Evolutionary conservation across 2,797 vertebrate species (phyloP).

Genomic region (Pristis pectinata): DNA sequence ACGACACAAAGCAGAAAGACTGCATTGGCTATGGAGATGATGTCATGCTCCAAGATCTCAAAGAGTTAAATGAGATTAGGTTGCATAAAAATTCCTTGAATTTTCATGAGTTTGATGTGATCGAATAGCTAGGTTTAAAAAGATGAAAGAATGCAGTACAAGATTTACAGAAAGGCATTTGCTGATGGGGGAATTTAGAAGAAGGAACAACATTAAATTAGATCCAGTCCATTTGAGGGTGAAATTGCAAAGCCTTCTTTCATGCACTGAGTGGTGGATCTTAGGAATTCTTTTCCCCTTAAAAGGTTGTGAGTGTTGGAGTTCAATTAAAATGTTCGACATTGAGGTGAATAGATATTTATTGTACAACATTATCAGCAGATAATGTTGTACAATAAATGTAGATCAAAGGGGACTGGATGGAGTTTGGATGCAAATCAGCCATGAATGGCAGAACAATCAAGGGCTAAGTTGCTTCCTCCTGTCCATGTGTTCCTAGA

Average conservation of each 20-base stretch:
- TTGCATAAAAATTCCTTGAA: background rate
- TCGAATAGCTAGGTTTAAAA: no score
- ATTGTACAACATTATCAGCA: background rate
- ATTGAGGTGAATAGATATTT: no score
- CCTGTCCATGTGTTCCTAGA: background rate
- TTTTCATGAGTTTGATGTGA: background rate
- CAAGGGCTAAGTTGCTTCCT: background rate
- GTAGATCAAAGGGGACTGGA: no score
- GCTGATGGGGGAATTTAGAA: background rate
- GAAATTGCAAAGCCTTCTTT: background rate
- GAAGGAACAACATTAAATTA: background rate
- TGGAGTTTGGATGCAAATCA: no score
- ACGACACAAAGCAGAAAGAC: background rate
- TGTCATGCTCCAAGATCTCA: background rate
- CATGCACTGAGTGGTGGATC: background rate
- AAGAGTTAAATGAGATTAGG: background rate
- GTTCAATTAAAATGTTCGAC: no score
- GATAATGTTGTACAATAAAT: no score
- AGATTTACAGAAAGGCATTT: background rate
- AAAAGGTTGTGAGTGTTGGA: no score
- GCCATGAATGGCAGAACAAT: background rate
- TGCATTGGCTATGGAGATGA: background rate
- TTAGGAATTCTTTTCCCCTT: background rate
- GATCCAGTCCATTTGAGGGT: background rate
- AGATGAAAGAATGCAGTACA: no score